These are phyloP conservation scores for Polydrusus tereticollis DNA, from an alignment of 2,888 invertebrate species.

Conservation along the genomic window DNA sequence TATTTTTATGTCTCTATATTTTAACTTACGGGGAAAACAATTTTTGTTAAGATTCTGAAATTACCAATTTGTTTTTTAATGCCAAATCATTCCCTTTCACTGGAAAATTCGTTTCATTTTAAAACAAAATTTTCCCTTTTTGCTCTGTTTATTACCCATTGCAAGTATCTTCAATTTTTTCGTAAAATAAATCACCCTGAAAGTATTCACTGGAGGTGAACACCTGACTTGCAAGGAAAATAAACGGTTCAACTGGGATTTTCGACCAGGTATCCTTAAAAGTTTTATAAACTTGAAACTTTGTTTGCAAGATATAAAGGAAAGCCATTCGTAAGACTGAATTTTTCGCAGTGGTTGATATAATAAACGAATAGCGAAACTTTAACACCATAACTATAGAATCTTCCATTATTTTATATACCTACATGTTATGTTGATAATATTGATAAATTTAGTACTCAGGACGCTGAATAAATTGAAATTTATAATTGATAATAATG, in stretches of 20 bases:
- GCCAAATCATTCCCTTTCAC: background rate
- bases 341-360: constrained; percentile 18
- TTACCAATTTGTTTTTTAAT: background rate
- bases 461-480: too few species aligned
- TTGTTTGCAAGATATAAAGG: constrained; percentile 28
- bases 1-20: too few species aligned
- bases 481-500: too few species aligned
- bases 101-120: constrained; percentile 18
- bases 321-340: constrained; percentile 19
- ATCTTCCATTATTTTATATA: too few species aligned
- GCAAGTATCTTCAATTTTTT: constrained; percentile 31
- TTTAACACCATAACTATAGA: background rate
- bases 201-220: constrained; percentile 39
- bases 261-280: constrained; percentile 35
- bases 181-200: constrained; percentile 27
- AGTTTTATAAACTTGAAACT: constrained; percentile 40
- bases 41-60: too few species aligned
- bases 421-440: too few species aligned
- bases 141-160: constrained; percentile 32
- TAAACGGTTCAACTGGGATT: constrained; percentile 33
- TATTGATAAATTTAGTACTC: too few species aligned
- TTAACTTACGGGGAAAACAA: too few species aligned
- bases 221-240: constrained; percentile 34
- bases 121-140: constrained; percentile 28
- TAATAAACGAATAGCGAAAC: background rate